These are phyloP conservation scores for Beroe forskalii DNA, from an alignment of 37 sponge, comb jelly and placozoan genomes.

Conservation along the genomic window DNA sequence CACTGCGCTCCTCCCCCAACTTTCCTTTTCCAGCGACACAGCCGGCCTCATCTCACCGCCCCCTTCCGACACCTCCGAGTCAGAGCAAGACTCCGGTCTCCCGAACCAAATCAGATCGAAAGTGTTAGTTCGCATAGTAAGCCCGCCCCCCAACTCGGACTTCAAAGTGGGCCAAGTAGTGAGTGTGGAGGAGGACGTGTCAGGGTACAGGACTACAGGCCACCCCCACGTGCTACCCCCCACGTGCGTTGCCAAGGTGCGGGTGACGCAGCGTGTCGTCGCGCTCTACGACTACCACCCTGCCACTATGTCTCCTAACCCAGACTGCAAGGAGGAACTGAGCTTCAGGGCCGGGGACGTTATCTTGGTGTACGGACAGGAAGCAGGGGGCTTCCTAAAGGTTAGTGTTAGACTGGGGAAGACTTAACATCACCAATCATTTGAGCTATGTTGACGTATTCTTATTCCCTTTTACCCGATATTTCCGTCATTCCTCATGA, in stretches of 20 bases:
- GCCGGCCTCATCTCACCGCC: background rate
- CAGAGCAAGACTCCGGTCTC: background rate
- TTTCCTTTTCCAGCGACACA: background rate
- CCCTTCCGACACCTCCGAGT: background rate
- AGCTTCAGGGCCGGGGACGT: constrained; percentile 18
- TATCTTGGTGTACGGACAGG: background rate
- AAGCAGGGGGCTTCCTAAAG: background rate
- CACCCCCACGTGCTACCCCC: background rate
- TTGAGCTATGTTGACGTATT: too few relatives aligned
- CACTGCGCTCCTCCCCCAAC: background rate
- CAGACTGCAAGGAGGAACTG: background rate
- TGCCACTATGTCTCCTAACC: constrained; percentile 4
- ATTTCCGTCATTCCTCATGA: too few relatives aligned
- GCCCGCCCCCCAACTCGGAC: background rate
- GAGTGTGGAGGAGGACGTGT: background rate
- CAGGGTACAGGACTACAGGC: constrained; percentile 1
- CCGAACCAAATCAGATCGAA: background rate
- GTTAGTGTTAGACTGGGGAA: too few relatives aligned
- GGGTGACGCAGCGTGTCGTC: background rate
- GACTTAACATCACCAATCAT: too few relatives aligned
- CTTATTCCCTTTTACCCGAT: too few relatives aligned
- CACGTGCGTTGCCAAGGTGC: background rate
- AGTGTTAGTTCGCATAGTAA: background rate
- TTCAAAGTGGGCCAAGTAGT: background rate
- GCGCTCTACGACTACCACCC: constrained; percentile 34